These are phyloP conservation scores for Strigamia transsilvanica DNA, from an alignment of 2,888 invertebrate genomes.

Conservation along the genomic window DNA sequence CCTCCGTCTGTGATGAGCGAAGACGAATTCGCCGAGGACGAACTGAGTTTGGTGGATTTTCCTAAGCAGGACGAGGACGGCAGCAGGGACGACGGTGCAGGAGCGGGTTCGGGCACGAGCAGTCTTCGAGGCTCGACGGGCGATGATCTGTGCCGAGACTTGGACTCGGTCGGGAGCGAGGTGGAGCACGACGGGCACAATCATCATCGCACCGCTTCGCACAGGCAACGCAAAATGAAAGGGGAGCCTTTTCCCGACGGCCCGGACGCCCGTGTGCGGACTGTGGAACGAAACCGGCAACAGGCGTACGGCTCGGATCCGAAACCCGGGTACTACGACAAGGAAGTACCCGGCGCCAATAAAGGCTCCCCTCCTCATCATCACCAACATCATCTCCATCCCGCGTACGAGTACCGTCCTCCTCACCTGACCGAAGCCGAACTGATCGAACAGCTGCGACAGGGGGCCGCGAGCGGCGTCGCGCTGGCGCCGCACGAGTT, in stretches of 20 bases:
- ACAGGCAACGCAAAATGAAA: slow-evolving; percentile 6
- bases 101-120: slow-evolving; percentile 55
- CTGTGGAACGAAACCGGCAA: slow-evolving; percentile 50
- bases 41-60: slow-evolving; percentile 58
- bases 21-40: slow-evolving; percentile 59
- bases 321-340: slow-evolving; percentile 50
- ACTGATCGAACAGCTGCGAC: slow-evolving; percentile 52
- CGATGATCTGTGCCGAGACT: slow-evolving; percentile 58
- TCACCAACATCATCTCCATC: slow-evolving; percentile 20
- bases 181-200: slow-evolving; percentile 62
- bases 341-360: slow-evolving; percentile 35
- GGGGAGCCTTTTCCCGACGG: slow-evolving; percentile 29
- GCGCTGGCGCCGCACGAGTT: slow-evolving; percentile 40
- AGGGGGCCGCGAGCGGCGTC: slow-evolving; percentile 38
- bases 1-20: slow-evolving; percentile 58
- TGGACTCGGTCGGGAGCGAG: slow-evolving; percentile 60
- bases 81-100: neutral
- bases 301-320: slow-evolving; percentile 36
- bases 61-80: slow-evolving; percentile 53
- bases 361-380: slow-evolving; percentile 28
- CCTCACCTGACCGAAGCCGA: slow-evolving; percentile 48
- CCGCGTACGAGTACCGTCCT: slow-evolving; percentile 34
- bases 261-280: slow-evolving; percentile 44
- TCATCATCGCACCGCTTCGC: slow-evolving; percentile 31
- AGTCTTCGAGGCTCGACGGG: slow-evolving; percentile 57